Evolutionary conservation across 2,113 vertebrate species (phyloP), one percentile per base, ranked within the genome.

Genomic region (Sminthopsis crassicaudata): DNA sequence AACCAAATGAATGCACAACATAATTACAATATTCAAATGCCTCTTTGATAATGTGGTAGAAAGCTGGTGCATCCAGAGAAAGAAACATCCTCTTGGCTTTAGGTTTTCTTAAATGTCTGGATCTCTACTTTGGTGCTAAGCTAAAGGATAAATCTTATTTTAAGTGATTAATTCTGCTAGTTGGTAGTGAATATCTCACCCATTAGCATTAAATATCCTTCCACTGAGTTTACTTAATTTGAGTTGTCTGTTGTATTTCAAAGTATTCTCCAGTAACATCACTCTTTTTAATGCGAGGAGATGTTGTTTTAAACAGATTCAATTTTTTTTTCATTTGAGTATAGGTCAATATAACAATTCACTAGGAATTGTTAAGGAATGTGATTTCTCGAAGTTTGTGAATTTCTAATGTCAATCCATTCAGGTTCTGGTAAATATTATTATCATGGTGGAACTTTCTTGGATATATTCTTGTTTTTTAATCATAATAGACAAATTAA

Each of bases 301-400:
- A 36, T 90, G 14, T 95, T 92, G 89, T 92, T 89, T 92, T 91
- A 97, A 96, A 90, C 30, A 94, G 84, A 95, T 94, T 88, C 90
- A 51, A 94, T 14, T 91, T 91, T 95, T 95, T 95, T 96, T 96
- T 94, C 36, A n/a, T 95, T 91, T 51, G 1, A 22, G 26, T 55
- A 30, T 94, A 16, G 90, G 91, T 9, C 93, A 93, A 55, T 96
- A 89, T 1, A 2, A 0, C 24, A 11, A 9, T 26, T 95, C 57
- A 96, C 22, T 95, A 92, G 96, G 36, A 0, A 36, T 89, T 36
- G 23, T 94, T 95, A 95, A 91, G 5, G 54, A 53, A 26, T n/a
- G 9, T 14, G 42, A 23, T 0, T 92, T 76, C 0, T 57, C 93
- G 95, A 90, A 53, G 91, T 91, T 93, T 2, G 52, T 93, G 93